phyloP scores from a whole-genome alignment of 2,113 vertebrate species.

The Amblyopsis rosae region DNA sequence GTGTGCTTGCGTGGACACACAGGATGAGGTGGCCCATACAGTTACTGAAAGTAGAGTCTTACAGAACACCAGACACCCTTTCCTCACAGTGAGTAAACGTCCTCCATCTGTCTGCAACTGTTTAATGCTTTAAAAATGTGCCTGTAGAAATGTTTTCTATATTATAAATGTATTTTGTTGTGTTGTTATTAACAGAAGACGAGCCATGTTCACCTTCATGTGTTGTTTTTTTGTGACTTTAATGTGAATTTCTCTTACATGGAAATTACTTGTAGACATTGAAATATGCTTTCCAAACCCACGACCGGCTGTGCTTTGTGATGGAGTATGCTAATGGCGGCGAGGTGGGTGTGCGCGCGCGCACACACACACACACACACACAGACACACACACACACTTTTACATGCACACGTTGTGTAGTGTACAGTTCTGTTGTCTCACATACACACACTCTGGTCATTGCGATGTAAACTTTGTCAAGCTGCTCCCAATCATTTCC shows the following conservation, averaged over 20 bases:
- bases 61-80: constrained; percentile 90
- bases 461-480: background rate
- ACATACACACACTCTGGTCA: background rate
- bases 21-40: constrained; percentile 94
- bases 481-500: background rate
- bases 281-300: constrained; percentile 90
- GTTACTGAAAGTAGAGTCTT: constrained; percentile 91
- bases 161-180: no score
- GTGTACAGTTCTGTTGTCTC: background rate
- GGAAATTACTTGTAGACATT: constrained; percentile 70
- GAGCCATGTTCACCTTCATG: no score
- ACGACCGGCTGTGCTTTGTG: constrained; percentile 89
- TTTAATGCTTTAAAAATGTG: no score
- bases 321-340: constrained; percentile 92
- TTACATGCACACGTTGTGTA: background rate
- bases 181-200: no score
- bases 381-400: background rate
- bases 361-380: background rate
- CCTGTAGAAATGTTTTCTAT: no score
- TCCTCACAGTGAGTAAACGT: constrained; percentile 82
- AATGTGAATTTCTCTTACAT: background rate
- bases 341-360: constrained; percentile 74
- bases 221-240: no score
- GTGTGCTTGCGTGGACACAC: constrained; percentile 31
- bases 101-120: no score